A percentile compares a stretch with the other conserved stretches of the same genome.
Conservation (phyloP, 2,113 vertebrate species). For the Monopterus albus region DNA sequence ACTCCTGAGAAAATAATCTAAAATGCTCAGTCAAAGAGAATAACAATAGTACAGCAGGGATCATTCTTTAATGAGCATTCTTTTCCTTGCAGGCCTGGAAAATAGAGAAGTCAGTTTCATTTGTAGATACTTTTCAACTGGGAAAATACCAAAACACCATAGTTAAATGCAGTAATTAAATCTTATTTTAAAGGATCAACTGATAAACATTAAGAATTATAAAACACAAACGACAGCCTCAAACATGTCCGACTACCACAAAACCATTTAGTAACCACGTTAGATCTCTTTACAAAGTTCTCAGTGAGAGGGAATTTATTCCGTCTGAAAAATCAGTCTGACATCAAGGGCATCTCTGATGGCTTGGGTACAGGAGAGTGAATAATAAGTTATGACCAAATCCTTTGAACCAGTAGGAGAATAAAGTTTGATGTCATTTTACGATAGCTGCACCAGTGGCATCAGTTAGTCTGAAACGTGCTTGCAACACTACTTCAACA, state of each 20-base stretch:
- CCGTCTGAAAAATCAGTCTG: slow-evolving; percentile 39
- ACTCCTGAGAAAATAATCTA: neutral
- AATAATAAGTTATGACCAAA: slow-evolving; percentile 59
- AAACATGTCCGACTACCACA: slow-evolving; percentile 42
- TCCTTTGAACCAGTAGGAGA: slow-evolving; percentile 63
- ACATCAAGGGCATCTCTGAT: slow-evolving; percentile 69
- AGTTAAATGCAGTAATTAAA: slow-evolving; percentile 15
- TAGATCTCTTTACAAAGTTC: slow-evolving; percentile 44
- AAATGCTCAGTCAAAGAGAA: slow-evolving; percentile 32
- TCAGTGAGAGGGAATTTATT: slow-evolving; percentile 46
- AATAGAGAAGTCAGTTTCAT: slow-evolving; percentile 28
- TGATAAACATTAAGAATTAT: slow-evolving; percentile 14
- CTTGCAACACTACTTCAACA: slow-evolving; percentile 61
- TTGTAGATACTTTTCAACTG: slow-evolving; percentile 20
- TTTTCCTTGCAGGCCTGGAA: slow-evolving; percentile 11
- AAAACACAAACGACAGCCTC: slow-evolving; percentile 29
- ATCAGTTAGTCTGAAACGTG: slow-evolving; percentile 64
- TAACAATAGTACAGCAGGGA: slow-evolving; percentile 21
- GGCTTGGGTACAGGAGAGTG: slow-evolving; percentile 56
- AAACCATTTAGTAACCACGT: slow-evolving; percentile 20
- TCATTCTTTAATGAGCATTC: slow-evolving; percentile 13
- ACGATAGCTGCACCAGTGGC: slow-evolving; percentile 57
- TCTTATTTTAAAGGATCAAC: slow-evolving; percentile 11
- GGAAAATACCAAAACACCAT: slow-evolving; percentile 9
- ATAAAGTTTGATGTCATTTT: slow-evolving; percentile 59